A percentile compares a stretch with the other conserved stretches of the same genome.
Evolutionary conservation across 2,797 vertebrate genomes (phyloP).

Genomic region (Pempheris klunzingeri): DNA sequence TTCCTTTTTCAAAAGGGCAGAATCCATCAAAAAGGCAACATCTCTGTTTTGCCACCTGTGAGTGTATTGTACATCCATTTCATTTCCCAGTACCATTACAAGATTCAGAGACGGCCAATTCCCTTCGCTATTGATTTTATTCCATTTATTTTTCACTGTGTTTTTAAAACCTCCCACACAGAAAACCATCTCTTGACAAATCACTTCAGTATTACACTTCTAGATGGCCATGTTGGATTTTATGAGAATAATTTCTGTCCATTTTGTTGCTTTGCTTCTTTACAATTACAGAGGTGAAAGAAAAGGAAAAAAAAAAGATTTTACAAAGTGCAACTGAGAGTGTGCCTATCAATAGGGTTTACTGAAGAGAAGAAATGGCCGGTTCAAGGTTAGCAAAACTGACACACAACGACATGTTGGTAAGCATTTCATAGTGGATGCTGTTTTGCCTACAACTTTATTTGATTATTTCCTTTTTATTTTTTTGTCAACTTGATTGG

Average conservation of each 20-base stretch:
- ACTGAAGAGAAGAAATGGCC: conserved; percentile 7
- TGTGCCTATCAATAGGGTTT: neutral
- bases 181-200: conserved; percentile 78
- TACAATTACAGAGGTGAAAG: conserved; percentile 27
- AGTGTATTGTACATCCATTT: conserved; percentile 79
- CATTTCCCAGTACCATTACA: conserved; percentile 79
- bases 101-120: conserved; percentile 77
- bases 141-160: conserved; percentile 75
- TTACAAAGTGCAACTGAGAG: neutral
- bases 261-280: conserved; percentile 39
- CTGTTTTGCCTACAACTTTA: neutral
- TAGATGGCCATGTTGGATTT: conserved; percentile 42
- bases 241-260: conserved; percentile 49
- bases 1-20: conserved; percentile 74
- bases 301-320: neutral
- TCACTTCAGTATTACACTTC: conserved; percentile 62
- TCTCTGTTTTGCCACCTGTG: conserved; percentile 81
- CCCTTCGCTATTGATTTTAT: conserved; percentile 82
- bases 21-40: conserved; percentile 81
- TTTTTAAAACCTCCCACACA: conserved; percentile 79
- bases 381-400: neutral
- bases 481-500: neutral
- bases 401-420: neutral
- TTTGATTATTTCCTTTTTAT: neutral
- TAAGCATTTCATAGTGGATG: neutral